Evolutionary conservation across 2,888 invertebrate genomes (phyloP).

Genomic region (Archips xylosteana): DNA sequence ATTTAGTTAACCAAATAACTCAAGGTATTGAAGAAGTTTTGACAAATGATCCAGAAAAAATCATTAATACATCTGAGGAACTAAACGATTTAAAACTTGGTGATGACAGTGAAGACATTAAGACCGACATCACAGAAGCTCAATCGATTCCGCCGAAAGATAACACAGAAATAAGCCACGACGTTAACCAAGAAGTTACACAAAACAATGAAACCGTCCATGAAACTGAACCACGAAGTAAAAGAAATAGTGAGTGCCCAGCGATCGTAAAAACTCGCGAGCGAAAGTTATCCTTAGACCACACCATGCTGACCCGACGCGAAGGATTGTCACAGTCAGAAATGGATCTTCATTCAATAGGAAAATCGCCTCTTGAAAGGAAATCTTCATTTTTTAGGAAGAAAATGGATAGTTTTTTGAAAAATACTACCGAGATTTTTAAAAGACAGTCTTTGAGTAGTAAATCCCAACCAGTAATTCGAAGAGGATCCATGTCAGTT

Average conservation of each 20-base stretch:
- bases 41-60: neutral
- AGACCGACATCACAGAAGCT: neutral
- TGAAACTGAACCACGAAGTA: neutral
- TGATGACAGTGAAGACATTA: constrained; percentile 36
- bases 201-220: neutral
- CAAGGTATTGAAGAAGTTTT: neutral
- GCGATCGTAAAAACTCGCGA: constrained; percentile 48
- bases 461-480: constrained; percentile 57
- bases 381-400: constrained; percentile 80
- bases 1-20: constrained; percentile 39
- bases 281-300: constrained; percentile 75
- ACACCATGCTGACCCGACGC: constrained; percentile 67
- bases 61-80: constrained; percentile 46
- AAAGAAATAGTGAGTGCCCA: constrained; percentile 2
- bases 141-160: neutral
- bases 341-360: constrained; percentile 73
- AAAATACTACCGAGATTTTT: constrained; percentile 78
- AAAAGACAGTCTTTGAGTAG: constrained; percentile 62
- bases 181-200: neutral
- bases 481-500: constrained; percentile 70
- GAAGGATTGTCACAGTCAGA: constrained; percentile 76
- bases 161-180: neutral
- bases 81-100: constrained; percentile 34
- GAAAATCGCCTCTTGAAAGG: constrained; percentile 74
- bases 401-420: constrained; percentile 78